Evolutionary conservation across 2,797 vertebrate species (phyloP).

Genomic region (Cephalopachus bancanus): DNA sequence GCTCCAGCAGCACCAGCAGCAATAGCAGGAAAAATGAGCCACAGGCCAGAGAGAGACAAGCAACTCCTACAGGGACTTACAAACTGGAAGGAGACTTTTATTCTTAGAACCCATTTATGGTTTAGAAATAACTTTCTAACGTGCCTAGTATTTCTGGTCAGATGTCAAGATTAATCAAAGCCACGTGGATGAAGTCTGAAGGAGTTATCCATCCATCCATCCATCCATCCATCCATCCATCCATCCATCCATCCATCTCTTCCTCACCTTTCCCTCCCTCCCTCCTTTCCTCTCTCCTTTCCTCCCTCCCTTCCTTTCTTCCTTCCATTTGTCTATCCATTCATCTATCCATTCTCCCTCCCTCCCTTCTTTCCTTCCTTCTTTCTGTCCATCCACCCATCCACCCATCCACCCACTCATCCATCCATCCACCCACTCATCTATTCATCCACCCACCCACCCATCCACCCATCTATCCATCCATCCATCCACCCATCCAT

Average conservation of each 20-base stretch:
- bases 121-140: conserved; percentile 67
- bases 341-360: background rate
- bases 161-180: conserved; percentile 55
- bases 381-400: background rate
- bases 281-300: too few relatives aligned
- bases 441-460: too few relatives aligned
- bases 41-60: conserved; percentile 51
- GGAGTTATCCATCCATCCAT: background rate
- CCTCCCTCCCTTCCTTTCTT: too few relatives aligned
- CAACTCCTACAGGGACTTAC: conserved; percentile 26
- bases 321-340: too few relatives aligned
- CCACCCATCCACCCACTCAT: background rate
- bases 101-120: conserved; percentile 69
- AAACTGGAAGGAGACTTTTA: conserved; percentile 55
- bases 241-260: too few relatives aligned
- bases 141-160: conserved; percentile 45
- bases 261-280: background rate
- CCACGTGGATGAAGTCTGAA: background rate
- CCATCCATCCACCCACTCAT: too few relatives aligned
- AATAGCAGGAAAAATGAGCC: conserved; percentile 56
- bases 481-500: too few relatives aligned
- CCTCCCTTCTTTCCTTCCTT: too few relatives aligned
- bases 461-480: too few relatives aligned
- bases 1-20: background rate
- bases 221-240: background rate